Base-by-base conservation (phyloP, 64 coral and sea anemone species). In the Hydrozoanthus tunicans region DNA sequence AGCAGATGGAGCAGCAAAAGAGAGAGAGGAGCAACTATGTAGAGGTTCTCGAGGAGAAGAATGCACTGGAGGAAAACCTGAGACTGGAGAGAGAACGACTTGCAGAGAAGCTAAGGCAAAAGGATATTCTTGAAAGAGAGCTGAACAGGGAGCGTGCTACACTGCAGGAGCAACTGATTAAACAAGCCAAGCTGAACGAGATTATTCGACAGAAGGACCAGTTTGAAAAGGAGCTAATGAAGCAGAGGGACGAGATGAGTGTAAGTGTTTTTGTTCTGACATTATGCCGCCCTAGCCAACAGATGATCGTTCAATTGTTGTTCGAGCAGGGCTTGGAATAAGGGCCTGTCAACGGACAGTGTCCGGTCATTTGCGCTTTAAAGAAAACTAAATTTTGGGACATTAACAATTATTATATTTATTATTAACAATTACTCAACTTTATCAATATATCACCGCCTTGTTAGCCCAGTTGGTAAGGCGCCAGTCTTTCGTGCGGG, bases 101-200 rank as follows among this genome's bases (percentile, higher is more conserved):
- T 4, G 77, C 93, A 0, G 96, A 98, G 75, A 98, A 95, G 74
- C 73, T 98, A 13, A 80, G 96, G 56, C 96, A 98, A n/a, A 98
- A 98, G 58, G 96, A 95, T 32, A 90, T 95, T 5, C 83, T 98
- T 0, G 96, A 98, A 86, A 77, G 91, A 51, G 94, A 98, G 79
- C 59, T 98, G 15, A 95, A 95, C 80, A 78, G 94, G 57, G 96
- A 98, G 62, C 93, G 96, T 69, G 90, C 91, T 13, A 90, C 96
- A 0, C 82, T 98, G 10, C 96, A 98, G 76, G 94, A 94, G 66
- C 96, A 98, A 32, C 78, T 98, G 43, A 93, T 98, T 5, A 95
- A 95, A 66, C 96, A 98, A 58, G 94, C 94, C 5, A 98, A 95
- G 91, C 92, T 98, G 53, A 98, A 98, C 59, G 96, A 98, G 83